A percentile compares a stretch with the other conserved stretches of the same genome.
phyloP scores from a whole-genome alignment of 2,888 invertebrate species.

The Cataglyphis altisquamis region DNA sequence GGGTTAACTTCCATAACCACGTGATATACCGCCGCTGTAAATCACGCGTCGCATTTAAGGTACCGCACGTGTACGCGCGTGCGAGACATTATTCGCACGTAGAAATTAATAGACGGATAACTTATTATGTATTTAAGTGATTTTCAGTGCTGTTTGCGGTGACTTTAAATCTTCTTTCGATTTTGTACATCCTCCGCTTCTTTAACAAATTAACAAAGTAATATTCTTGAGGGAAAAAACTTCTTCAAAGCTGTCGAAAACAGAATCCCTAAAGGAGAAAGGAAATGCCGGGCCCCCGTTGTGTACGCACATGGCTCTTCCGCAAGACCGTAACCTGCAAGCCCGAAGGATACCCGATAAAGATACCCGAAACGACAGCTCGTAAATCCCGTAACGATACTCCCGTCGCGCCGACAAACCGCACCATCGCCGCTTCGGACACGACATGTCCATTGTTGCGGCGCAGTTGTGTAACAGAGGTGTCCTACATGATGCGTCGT shows the following conservation, averaged over 20 bases:
- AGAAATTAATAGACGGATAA: neutral
- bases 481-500: slow-evolving; percentile 60
- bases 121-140: slow-evolving; percentile 28
- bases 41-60: slow-evolving; percentile 47
- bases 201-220: slow-evolving; percentile 2
- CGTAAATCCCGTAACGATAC: slow-evolving; percentile 55
- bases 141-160: neutral
- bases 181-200: neutral
- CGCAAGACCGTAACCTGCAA: neutral
- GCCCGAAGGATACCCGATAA: neutral
- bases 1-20: slow-evolving; percentile 55
- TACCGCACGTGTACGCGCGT: slow-evolving; percentile 67
- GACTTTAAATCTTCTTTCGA: neutral
- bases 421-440: slow-evolving; percentile 27
- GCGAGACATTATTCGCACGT: neutral
- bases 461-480: slow-evolving; percentile 67
- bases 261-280: neutral
- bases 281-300: neutral
- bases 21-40: slow-evolving; percentile 48
- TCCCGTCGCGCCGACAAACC: slow-evolving; percentile 51
- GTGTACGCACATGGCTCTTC: slow-evolving; percentile 15
- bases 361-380: slow-evolving; percentile 33
- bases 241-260: neutral
- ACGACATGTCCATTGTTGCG: slow-evolving; percentile 9
- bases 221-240: neutral